Base-by-base conservation (phyloP, 2,888 invertebrate species). In the Zaprionus obscuricornis region DNA sequence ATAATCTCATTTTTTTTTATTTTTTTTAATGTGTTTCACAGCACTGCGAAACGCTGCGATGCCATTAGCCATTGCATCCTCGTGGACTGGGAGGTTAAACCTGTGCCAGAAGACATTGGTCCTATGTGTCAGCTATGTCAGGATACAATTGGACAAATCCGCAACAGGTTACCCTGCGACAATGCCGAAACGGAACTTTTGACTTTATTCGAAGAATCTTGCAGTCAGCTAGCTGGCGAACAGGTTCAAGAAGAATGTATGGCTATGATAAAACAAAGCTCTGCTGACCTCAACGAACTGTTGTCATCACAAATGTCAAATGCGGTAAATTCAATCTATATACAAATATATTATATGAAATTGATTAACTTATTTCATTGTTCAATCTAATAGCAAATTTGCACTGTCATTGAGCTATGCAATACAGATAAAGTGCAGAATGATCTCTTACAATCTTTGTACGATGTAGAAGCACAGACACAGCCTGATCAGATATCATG, bases 401-500 rank as follows among this genome's bases (percentile, higher is more conserved):
- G 58, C 37, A 58, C 10, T 7, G 31, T 39, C 1, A 4, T 52
- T 4, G 31, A 10, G 0, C 16, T 45, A n/a, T 58, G 57, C 45
- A 58, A 52, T 11, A 31, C 17, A 24, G 31, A 4, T 5, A 20
- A n/a, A n/a, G n/a, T n/a, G n/a, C n/a, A n/a, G n/a, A n/a, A n/a
- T n/a, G n/a, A n/a, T n/a, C n/a, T n/a, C n/a, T n/a, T n/a, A n/a
- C n/a, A n/a, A n/a, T n/a, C n/a, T n/a, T n/a, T n/a, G n/a, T n/a
- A n/a, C n/a, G n/a, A n/a, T n/a, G n/a, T n/a, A n/a, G n/a, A n/a
- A n/a, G n/a, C n/a, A n/a, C n/a, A n/a, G 0, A 10, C 2, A 16
- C 31, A 47, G n/a, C 17, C 37, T 3, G 45, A 63, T 55, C 34
- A 56, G 17, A 6, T 46, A 4, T 26, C 49, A 18, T 60, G 60